Evolutionary conservation across 2,797 vertebrate species (phyloP).

Genomic region (Darevskia nairensis): DNA sequence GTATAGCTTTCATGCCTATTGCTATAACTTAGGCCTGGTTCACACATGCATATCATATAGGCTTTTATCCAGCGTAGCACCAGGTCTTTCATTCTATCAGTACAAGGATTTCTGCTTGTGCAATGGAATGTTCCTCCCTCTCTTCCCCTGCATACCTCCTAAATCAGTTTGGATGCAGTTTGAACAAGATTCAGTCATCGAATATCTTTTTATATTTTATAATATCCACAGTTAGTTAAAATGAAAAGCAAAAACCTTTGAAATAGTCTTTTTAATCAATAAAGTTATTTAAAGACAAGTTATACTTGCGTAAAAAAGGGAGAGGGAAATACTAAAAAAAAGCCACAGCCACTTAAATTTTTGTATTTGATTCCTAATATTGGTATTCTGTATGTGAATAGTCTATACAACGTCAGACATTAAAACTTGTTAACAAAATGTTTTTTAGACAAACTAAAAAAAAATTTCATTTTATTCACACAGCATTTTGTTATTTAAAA

Average conservation of each 20-base stretch:
- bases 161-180: neutral
- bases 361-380: neutral
- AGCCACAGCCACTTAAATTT: neutral
- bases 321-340: neutral
- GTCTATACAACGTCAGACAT: neutral
- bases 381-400: neutral
- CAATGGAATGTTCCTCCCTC: too few relatives aligned
- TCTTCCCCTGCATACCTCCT: neutral
- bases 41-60: neutral
- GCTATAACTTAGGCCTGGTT: neutral
- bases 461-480: constrained; percentile 58
- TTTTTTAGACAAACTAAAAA: neutral
- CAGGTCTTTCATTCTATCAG: too few relatives aligned
- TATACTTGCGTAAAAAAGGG: neutral
- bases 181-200: neutral
- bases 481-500: neutral
- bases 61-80: too few relatives aligned
- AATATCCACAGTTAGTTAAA: neutral
- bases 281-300: neutral
- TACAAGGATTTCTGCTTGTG: too few relatives aligned
- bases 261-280: neutral
- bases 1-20: too few relatives aligned
- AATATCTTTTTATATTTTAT: neutral
- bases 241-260: neutral
- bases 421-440: neutral